Evolutionary conservation across 2,797 vertebrate genomes (phyloP).

Genomic region (Pteropus rufus): DNA sequence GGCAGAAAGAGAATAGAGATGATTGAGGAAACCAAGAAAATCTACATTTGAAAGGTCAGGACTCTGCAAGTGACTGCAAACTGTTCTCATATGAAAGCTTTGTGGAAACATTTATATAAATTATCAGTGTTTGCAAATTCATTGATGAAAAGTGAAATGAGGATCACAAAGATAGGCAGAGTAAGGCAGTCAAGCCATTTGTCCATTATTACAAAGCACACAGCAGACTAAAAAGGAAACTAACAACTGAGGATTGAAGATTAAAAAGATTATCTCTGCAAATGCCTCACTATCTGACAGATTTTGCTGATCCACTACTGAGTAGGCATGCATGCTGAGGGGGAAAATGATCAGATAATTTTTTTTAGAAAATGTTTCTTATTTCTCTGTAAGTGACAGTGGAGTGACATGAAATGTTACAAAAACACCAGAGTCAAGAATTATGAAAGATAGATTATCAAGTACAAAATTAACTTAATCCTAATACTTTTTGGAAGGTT

Average conservation of each 20-base stretch:
- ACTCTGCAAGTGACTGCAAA: background rate
- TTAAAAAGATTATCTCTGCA: background rate
- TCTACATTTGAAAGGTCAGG: conserved; percentile 20
- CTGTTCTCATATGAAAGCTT: conserved; percentile 12
- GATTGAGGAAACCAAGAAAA: background rate
- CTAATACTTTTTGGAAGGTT: background rate
- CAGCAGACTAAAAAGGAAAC: background rate
- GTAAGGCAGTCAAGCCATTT: background rate
- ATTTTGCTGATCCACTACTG: conserved; percentile 11
- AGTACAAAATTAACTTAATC: conserved; percentile 9
- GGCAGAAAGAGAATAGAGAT: background rate
- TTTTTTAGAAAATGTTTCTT: background rate
- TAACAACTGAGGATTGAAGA: conserved; percentile 13
- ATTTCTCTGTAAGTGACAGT: background rate
- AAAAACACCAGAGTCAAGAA: background rate
- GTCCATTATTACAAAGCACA: background rate
- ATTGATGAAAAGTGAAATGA: conserved; percentile 7
- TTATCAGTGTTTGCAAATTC: conserved; percentile 32
- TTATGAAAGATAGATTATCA: background rate
- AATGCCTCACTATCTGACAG: background rate
- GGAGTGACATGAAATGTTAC: background rate
- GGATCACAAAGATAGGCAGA: background rate
- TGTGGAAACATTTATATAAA: conserved; percentile 25
- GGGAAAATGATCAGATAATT: background rate
- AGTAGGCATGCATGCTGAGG: background rate